Evolutionary conservation across 2,888 invertebrate species (phyloP).

Genomic region (Hypena proboscidalis): DNA sequence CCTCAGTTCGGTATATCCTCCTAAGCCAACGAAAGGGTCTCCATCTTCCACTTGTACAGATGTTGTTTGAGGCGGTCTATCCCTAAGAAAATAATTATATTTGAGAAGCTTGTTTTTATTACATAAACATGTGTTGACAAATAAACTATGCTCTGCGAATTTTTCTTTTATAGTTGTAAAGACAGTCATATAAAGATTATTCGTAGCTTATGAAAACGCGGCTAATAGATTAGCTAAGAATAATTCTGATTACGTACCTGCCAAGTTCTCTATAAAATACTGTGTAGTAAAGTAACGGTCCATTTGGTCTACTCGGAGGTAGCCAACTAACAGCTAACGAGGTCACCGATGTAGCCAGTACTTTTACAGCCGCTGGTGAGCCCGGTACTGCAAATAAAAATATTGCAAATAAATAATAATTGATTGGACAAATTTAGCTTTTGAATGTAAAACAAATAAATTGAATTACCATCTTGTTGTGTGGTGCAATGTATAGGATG

Average conservation of each 20-base stretch:
- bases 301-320: slow-evolving; percentile 92
- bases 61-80: slow-evolving; percentile 76
- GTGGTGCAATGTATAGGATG: slow-evolving; percentile 92
- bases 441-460: slow-evolving; percentile 4
- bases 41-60: slow-evolving; percentile 75
- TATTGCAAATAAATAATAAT: no score
- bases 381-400: slow-evolving; percentile 91
- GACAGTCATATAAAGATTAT: no score
- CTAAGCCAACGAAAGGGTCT: slow-evolving; percentile 71
- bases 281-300: slow-evolving; percentile 92
- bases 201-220: no score
- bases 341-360: slow-evolving; percentile 92
- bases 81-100: slow-evolving; percentile 62
- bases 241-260: slow-evolving; percentile 65
- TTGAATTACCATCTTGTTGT: slow-evolving; percentile 91
- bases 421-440: no score
- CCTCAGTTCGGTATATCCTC: slow-evolving; percentile 87
- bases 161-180: no score
- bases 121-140: no score
- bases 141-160: no score
- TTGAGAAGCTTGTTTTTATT: no score
- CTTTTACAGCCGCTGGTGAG: slow-evolving; percentile 93
- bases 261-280: slow-evolving; percentile 91
- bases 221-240: no score
- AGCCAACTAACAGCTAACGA: slow-evolving; percentile 94